Percentiles rank a stretch among this genome's conserved stretches.
Conservation (phyloP, 2,888 invertebrate species). For the Leptinotarsa tumamoca region DNA sequence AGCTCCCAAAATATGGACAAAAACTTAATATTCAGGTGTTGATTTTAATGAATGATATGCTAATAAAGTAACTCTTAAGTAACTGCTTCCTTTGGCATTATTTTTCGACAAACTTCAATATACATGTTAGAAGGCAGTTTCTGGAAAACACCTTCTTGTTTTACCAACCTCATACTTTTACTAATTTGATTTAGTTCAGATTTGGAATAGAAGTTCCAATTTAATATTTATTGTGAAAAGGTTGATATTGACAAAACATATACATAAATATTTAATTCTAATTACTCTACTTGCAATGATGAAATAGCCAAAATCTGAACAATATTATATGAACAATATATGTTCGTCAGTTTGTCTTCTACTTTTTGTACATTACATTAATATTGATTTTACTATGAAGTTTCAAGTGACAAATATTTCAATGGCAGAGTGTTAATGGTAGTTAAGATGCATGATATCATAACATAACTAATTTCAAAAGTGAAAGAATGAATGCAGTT, state of each 20-base stretch:
- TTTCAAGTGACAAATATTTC: neutral
- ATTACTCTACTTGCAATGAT: neutral
- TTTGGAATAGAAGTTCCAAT: neutral
- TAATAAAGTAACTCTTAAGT: neutral
- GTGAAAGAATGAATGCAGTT: neutral
- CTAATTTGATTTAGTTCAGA: neutral
- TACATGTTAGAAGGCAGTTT: constrained; percentile 34
- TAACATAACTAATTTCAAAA: constrained; percentile 6
- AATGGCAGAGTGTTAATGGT: constrained; percentile 18
- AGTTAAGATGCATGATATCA: constrained; percentile 12
- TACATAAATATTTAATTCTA: no score
- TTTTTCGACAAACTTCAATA: constrained; percentile 27
- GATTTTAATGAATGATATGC: constrained; percentile 15
- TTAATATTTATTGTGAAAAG: no score
- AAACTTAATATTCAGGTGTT: neutral
- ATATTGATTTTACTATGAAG: neutral
- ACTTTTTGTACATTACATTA: no score
- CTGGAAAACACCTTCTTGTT: neutral
- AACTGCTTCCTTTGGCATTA: constrained; percentile 8
- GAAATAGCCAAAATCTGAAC: constrained; percentile 5
- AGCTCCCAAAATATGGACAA: constrained; percentile 1
- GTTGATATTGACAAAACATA: no score
- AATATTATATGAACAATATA: constrained; percentile 20
- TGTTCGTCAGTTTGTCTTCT: no score
- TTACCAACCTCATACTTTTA: neutral